A percentile compares a stretch with the other conserved stretches of the same genome.
Evolutionary conservation across 2,797 vertebrate species (phyloP).

Genomic region (Atherinosoma microstoma): DNA sequence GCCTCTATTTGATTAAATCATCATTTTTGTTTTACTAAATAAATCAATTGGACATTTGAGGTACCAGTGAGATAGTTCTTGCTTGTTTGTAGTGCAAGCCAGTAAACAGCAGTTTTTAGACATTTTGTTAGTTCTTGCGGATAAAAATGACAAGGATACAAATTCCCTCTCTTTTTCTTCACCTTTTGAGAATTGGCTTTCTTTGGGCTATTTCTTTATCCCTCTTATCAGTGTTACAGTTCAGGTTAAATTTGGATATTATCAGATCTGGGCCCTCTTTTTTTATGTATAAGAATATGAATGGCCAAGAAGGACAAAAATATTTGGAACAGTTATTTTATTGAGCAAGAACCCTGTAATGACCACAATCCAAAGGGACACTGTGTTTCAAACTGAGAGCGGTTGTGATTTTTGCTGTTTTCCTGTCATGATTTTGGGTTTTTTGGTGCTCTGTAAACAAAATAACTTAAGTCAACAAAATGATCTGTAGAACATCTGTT

Average conservation of each 20-base stretch:
- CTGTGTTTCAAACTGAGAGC: not conserved
- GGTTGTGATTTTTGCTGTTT: not conserved
- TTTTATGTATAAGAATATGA: not conserved
- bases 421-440: not conserved
- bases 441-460: not conserved
- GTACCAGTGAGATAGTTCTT: not conserved
- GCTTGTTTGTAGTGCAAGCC: not conserved
- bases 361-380: not conserved
- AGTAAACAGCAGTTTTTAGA: not conserved
- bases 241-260: not conserved
- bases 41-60: not conserved
- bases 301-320: not conserved
- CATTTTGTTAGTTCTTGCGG: not conserved
- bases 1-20: too few relatives aligned
- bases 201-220: too few relatives aligned
- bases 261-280: not conserved
- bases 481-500: too few relatives aligned
- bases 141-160: not conserved
- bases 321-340: not conserved
- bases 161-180: not conserved
- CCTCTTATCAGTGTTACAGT: too few relatives aligned
- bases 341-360: not conserved
- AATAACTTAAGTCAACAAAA: not conserved
- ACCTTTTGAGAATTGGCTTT: too few relatives aligned
- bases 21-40: too few relatives aligned